Evolutionary conservation across 2,113 vertebrate genomes (phyloP).

Genomic region (Etheostoma spectabile): DNA sequence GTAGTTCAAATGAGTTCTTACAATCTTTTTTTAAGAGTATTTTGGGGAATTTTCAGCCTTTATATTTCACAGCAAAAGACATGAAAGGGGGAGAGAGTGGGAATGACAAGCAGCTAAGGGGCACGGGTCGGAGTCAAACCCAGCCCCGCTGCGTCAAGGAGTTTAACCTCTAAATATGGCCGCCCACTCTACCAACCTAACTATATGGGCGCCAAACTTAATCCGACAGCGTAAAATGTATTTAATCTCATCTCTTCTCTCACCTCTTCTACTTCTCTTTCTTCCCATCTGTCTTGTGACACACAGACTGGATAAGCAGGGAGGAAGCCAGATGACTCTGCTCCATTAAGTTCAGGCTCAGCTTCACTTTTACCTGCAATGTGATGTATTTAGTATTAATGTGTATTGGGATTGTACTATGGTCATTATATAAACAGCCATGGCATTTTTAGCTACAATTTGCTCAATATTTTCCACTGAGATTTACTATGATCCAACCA

Average conservation of each 20-base stretch:
- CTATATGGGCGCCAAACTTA: background rate
- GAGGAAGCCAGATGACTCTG: background rate
- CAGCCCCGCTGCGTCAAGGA: too few species aligned
- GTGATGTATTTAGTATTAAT: background rate
- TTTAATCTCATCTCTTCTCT: background rate
- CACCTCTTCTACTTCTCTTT: constrained; percentile 47
- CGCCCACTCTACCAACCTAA: too few species aligned
- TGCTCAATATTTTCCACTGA: background rate
- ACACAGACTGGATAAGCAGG: constrained; percentile 8
- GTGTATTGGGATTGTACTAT: background rate
- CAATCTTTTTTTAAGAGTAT: background rate
- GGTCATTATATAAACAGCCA: background rate
- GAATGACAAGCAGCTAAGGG: too few species aligned
- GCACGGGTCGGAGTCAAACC: too few species aligned
- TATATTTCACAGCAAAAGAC: too few species aligned
- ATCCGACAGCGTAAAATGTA: background rate
- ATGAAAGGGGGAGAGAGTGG: too few species aligned
- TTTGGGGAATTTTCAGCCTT: too few species aligned
- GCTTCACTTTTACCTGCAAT: constrained; percentile 15
- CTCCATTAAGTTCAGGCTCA: constrained; percentile 15
- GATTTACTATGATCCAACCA: background rate
- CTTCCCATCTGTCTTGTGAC: constrained; percentile 22
- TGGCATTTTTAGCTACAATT: background rate
- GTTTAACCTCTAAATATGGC: too few species aligned
- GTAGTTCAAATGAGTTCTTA: background rate